Conservation (phyloP, 1,140 invertebrate species). For the Caerostris darwini region DNA sequence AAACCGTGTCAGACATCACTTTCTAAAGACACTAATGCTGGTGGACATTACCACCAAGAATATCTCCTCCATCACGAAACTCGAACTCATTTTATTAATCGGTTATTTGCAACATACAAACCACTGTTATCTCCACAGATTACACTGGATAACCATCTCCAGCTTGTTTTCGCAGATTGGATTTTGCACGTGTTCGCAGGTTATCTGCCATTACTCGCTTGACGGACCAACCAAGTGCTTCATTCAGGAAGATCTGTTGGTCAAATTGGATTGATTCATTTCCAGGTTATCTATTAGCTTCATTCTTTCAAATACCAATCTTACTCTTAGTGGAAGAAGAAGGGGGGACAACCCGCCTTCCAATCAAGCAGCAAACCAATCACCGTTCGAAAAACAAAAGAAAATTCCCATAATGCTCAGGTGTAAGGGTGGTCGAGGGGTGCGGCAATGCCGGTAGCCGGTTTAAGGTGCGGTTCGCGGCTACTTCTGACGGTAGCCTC, state of each 20-base stretch:
- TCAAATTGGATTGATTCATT: neutral
- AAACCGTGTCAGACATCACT: neutral
- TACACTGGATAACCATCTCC: neutral
- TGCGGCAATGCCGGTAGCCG: constrained; percentile 51
- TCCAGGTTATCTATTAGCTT: neutral
- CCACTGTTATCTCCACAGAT: neutral
- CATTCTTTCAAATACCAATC: neutral
- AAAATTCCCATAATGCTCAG: constrained; percentile 49
- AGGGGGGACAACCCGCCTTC: neutral
- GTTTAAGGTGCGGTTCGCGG: constrained; percentile 37
- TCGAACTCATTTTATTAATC: neutral
- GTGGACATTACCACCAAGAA: neutral
- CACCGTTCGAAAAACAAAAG: constrained; percentile 21
- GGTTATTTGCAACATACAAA: neutral
- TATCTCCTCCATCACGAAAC: neutral
- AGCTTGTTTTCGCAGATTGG: neutral
- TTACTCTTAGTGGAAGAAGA: neutral
- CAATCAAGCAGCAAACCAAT: neutral
- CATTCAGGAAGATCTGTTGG: neutral
- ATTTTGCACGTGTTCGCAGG: neutral
- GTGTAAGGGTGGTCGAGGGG: constrained; percentile 43
- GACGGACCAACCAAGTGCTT: constrained; percentile 12
- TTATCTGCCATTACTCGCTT: constrained; percentile 4
- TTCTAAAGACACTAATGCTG: neutral
- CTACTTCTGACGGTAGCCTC: constrained; percentile 53